These are phyloP conservation scores for Echinops telfairi DNA, from an alignment of 2,113 vertebrate species.

Conservation along the genomic window DNA sequence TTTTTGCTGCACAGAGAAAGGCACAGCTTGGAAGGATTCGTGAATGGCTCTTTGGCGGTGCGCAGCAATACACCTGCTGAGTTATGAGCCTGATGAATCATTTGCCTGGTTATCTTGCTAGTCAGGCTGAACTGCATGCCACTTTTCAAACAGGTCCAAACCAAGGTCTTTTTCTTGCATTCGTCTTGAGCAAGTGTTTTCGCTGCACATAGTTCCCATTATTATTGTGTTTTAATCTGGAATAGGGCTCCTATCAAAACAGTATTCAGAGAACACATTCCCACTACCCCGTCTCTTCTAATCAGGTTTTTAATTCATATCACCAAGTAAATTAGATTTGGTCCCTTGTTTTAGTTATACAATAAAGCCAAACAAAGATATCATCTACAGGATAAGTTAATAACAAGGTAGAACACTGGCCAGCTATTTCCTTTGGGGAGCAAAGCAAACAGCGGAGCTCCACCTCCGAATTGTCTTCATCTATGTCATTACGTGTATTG, in stretches of 20 bases:
- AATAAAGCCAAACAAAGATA: conserved; percentile 71
- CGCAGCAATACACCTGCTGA: conserved; percentile 75
- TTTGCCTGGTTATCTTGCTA: conserved; percentile 72
- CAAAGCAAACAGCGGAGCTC: conserved; percentile 44
- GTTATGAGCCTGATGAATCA: conserved; percentile 38
- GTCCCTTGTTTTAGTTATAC: conserved; percentile 64
- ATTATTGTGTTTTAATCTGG: not conserved
- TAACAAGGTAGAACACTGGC: conserved; percentile 50
- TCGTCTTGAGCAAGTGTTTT: conserved; percentile 49
- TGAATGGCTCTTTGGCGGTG: conserved; percentile 76
- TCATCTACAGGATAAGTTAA: conserved; percentile 70
- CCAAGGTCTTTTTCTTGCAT: conserved; percentile 52
- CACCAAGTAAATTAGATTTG: conserved; percentile 62
- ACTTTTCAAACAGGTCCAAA: conserved; percentile 65
- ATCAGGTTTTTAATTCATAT: conserved; percentile 58
- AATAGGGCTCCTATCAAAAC: conserved; percentile 43
- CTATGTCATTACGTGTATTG: conserved; percentile 46
- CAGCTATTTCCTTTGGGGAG: conserved; percentile 69
- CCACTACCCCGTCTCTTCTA: conserved; percentile 35
- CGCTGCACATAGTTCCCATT: conserved; percentile 25
- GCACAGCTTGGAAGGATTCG: conserved; percentile 84
- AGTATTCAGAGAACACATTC: conserved; percentile 52
- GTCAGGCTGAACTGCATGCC: conserved; percentile 69
- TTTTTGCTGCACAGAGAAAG: conserved; percentile 83
- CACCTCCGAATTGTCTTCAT: conserved; percentile 25